phyloP scores from a whole-genome alignment of 2,888 invertebrate species.

The Tanytarsus gracilentus region DNA sequence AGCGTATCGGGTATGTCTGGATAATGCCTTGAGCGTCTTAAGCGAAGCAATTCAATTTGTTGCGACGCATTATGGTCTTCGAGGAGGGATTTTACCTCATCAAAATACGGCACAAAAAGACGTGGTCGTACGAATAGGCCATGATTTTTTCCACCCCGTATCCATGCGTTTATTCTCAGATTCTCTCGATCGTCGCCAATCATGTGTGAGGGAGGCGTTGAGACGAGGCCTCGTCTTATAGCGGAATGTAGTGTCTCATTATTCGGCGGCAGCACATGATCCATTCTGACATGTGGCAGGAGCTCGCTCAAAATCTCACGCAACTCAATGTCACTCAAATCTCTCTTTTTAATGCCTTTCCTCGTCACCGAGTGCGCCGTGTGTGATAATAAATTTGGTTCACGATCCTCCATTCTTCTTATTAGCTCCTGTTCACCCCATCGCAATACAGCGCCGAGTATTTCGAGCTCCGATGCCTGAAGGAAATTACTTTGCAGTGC shows the following conservation, averaged over 20 bases:
- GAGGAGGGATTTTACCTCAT: slow-evolving; percentile 80
- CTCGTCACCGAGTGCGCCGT: slow-evolving; percentile 86
- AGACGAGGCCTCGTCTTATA: slow-evolving; percentile 59
- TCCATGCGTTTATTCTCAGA: slow-evolving; percentile 67
- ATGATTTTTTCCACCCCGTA: slow-evolving; percentile 59
- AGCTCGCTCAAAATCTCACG: slow-evolving; percentile 77
- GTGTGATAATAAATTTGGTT: slow-evolving; percentile 82
- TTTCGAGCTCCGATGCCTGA: slow-evolving; percentile 81
- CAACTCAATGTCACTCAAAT: slow-evolving; percentile 75
- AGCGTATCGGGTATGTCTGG: slow-evolving; percentile 86
- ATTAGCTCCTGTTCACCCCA: slow-evolving; percentile 85
- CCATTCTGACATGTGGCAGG: slow-evolving; percentile 74
- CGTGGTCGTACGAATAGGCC: slow-evolving; percentile 75
- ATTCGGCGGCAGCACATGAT: slow-evolving; percentile 81
- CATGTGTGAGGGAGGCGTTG: slow-evolving; percentile 77
- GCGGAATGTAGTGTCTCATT: slow-evolving; percentile 68
- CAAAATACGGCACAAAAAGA: slow-evolving; percentile 88
- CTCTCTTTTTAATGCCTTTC: slow-evolving; percentile 72
- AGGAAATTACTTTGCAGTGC: slow-evolving; percentile 68
- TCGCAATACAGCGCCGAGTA: slow-evolving; percentile 73
- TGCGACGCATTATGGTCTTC: slow-evolving; percentile 65
- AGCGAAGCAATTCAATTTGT: slow-evolving; percentile 61
- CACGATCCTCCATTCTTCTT: slow-evolving; percentile 75
- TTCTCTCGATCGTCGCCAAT: slow-evolving; percentile 61
- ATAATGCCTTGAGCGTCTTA: slow-evolving; percentile 61